Conservation (phyloP, 2,888 invertebrate genomes). For the Therioaphis trifolii region DNA sequence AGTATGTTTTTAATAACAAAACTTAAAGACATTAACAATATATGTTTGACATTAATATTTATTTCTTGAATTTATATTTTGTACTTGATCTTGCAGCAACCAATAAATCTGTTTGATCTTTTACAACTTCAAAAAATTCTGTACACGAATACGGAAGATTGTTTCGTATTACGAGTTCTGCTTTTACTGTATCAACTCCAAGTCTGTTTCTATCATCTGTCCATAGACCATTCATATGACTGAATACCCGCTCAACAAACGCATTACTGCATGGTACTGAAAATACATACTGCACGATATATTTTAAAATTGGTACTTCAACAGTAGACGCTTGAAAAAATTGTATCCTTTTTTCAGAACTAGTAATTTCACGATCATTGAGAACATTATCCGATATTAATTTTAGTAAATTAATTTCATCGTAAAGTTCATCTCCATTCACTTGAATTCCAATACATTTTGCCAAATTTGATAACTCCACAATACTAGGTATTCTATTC, state of each 20-base stretch:
- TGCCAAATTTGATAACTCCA: too few relatives aligned
- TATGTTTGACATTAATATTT: too few relatives aligned
- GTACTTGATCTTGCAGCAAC: background rate
- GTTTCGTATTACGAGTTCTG: slow-evolving; percentile 5
- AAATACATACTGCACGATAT: background rate
- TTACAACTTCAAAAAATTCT: background rate
- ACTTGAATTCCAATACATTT: slow-evolving; percentile 6
- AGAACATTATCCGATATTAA: slow-evolving; percentile 13
- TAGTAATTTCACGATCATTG: too few relatives aligned
- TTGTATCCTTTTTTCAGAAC: slow-evolving; percentile 15
- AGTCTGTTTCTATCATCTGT: background rate
- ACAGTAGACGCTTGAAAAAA: slow-evolving; percentile 12
- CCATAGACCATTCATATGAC: slow-evolving; percentile 14
- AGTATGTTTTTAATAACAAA: too few relatives aligned
- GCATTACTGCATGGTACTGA: background rate
- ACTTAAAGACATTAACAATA: too few relatives aligned
- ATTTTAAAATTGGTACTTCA: background rate
- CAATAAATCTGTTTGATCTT: background rate
- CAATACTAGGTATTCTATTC: too few relatives aligned
- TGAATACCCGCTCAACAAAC: slow-evolving; percentile 7
- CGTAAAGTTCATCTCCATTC: too few relatives aligned
- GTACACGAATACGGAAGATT: background rate
- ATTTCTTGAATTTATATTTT: slow-evolving; percentile 12
- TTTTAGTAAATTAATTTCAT: background rate
- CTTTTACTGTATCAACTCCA: slow-evolving; percentile 7